phyloP scores from a whole-genome alignment of 2,797 vertebrate species.

The Rhyacichthys aspro region DNA sequence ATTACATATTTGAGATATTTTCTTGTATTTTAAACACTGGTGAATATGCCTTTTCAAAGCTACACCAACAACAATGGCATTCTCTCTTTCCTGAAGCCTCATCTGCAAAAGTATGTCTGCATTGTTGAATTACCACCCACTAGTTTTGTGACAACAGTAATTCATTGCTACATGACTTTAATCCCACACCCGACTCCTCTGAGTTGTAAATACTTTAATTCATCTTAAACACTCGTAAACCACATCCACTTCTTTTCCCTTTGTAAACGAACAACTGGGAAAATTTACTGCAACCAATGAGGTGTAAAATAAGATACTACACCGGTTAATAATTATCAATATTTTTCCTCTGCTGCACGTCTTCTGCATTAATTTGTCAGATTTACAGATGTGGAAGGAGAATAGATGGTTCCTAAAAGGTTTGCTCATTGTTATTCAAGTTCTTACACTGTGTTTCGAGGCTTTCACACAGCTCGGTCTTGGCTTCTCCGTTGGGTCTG shows the following conservation, averaged over 20 bases:
- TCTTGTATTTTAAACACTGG: background rate
- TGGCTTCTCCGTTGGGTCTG: conserved; percentile 97
- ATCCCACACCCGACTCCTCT: conserved; percentile 1
- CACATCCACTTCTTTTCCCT: background rate
- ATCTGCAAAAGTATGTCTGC: background rate
- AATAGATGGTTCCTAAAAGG: conserved; percentile 14
- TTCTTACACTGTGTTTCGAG: conserved; percentile 93
- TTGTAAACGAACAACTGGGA: conserved; percentile 31
- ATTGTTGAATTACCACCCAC: conserved; percentile 5
- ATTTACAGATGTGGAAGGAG: conserved; percentile 40
- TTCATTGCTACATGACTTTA: conserved; percentile 1
- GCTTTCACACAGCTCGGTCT: conserved; percentile 96
- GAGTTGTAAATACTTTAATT: conserved; percentile 21
- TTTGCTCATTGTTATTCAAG: conserved; percentile 25
- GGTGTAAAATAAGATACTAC: conserved; percentile 59
- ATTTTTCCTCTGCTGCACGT: conserved; percentile 20
- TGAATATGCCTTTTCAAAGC: background rate
- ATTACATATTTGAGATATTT: background rate
- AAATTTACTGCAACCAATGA: conserved; percentile 58
- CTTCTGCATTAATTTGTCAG: conserved; percentile 33
- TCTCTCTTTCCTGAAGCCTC: background rate
- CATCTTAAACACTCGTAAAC: conserved; percentile 24
- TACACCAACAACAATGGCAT: background rate
- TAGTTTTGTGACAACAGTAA: conserved; percentile 6
- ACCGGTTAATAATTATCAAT: conserved; percentile 45